These are phyloP conservation scores for Monopterus albus DNA, from an alignment of 2,113 vertebrate species.

Conservation along the genomic window DNA sequence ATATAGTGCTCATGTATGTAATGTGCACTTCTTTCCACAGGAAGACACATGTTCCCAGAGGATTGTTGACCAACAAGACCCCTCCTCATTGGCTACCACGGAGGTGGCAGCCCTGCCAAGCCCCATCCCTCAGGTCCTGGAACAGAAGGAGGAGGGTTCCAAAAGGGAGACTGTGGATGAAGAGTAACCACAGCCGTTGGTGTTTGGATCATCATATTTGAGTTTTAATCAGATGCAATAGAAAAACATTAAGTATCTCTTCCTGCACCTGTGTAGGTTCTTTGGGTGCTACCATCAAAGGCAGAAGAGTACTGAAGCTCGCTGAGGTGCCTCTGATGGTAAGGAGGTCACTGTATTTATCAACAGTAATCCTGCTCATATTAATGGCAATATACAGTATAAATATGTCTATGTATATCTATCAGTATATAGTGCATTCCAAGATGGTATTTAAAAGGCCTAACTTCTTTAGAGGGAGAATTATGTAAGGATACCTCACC, in stretches of 20 bases:
- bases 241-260: constrained; percentile 50
- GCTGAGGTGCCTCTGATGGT: constrained; percentile 76
- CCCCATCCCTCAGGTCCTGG: constrained; percentile 72
- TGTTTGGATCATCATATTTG: constrained; percentile 29
- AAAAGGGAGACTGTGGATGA: constrained; percentile 83
- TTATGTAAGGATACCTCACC: constrained; percentile 76
- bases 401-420: constrained; percentile 75
- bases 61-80: constrained; percentile 74
- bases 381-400: constrained; percentile 83
- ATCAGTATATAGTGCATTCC: constrained; percentile 84
- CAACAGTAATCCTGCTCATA: constrained; percentile 85
- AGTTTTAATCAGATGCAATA: constrained; percentile 61
- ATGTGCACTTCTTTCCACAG: constrained; percentile 54
- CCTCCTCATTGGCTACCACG: constrained; percentile 62
- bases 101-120: constrained; percentile 73
- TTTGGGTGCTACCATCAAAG: constrained; percentile 53
- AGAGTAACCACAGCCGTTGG: constrained; percentile 74
- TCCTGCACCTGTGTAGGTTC: constrained; percentile 39
- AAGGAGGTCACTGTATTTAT: constrained; percentile 83
- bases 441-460: constrained; percentile 80
- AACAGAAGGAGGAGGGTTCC: constrained; percentile 78
- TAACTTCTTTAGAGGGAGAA: constrained; percentile 72
- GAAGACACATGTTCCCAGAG: constrained; percentile 82
- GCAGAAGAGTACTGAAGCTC: constrained; percentile 57
- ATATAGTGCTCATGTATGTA: neutral